phyloP scores from a whole-genome alignment of 2,888 invertebrate genomes.

The Drosophila hawaiiensis region DNA sequence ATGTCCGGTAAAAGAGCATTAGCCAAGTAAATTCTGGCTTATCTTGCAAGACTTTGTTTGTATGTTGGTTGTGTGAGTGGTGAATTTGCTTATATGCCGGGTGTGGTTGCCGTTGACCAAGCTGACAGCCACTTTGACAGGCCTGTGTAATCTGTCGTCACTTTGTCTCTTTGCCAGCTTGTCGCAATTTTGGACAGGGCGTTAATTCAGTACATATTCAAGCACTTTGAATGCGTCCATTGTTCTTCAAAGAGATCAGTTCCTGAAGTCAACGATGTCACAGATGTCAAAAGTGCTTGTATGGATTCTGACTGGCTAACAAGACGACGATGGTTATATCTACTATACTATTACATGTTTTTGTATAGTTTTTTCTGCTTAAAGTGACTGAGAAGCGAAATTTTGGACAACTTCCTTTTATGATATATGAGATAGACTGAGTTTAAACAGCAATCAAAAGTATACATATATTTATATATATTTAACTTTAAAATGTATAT shows the following conservation, averaged over 20 bases:
- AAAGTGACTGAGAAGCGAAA: neutral
- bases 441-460: neutral
- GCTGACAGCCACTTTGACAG: slow-evolving; percentile 19
- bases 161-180: slow-evolving; percentile 3
- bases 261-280: neutral
- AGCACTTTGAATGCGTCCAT: neutral
- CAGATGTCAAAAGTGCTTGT: neutral
- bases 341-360: neutral
- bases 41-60: neutral
- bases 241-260: slow-evolving; percentile 1
- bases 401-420: neutral
- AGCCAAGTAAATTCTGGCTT: slow-evolving; percentile 25
- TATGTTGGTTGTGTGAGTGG: neutral
- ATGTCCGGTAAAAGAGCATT: slow-evolving; percentile 27
- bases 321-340: neutral
- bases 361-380: neutral
- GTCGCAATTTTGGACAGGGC: slow-evolving; percentile 12
- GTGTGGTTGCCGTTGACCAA: slow-evolving; percentile 35
- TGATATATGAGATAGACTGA: neutral
- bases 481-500: too few relatives aligned
- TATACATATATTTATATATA: too few relatives aligned
- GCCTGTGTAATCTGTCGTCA: slow-evolving; percentile 49
- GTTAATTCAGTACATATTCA: slow-evolving; percentile 21
- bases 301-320: neutral
- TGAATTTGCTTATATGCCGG: slow-evolving; percentile 21